Base-by-base conservation (phyloP, 2,888 invertebrate species). In the Meganola albula region DNA sequence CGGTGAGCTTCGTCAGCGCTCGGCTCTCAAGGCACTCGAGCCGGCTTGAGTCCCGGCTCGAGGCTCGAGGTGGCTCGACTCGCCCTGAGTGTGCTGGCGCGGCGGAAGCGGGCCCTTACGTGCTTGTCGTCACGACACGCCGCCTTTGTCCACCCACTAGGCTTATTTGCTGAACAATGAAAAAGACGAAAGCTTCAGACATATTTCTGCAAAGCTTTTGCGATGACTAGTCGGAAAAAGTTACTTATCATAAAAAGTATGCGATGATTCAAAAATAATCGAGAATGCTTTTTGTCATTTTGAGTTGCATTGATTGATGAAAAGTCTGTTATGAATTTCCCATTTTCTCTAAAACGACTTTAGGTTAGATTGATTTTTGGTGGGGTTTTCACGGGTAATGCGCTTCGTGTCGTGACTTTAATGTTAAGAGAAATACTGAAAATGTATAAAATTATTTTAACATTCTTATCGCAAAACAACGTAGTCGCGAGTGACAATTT, bases 131-230 rank as follows among this genome's bases (percentile, higher is more conserved):
- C 70, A 60, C 77, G 77, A 74, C 77, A 70, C 71, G 70, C 74
- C 74, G 80, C 82, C 82, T 83, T 84, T 84, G 84, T 84, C 80
- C 78, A 73, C 68, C 79, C 82, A 82, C 84, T 82, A 83, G 78
- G 76, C 82, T 84, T 82, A 83, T 83, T 84, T 83, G 83, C 83
- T 84, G 84, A 84, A 82, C 84, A 83, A 83, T 79, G 80, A 71
- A 79, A 80, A 83, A 80, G 70, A 74, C 74, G 73, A 78, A 79
- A 77, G 70, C 65, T 62, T 67, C 64, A 63, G 46, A 66, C 70
- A 62, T 67, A 74, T 74, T 77, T 74, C 67, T 63, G 62, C 59
- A 63, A 68, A 66, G 59, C 51, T 56, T 52, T 50, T 46, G 46
- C 54, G 48, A 63, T 53, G 54, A 51, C 47, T 53, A 21, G 37